Percentiles rank a stretch among this genome's conserved stretches.
phyloP scores from a whole-genome alignment of 2,797 vertebrate species.

The Hypotaenidia philippensis region DNA sequence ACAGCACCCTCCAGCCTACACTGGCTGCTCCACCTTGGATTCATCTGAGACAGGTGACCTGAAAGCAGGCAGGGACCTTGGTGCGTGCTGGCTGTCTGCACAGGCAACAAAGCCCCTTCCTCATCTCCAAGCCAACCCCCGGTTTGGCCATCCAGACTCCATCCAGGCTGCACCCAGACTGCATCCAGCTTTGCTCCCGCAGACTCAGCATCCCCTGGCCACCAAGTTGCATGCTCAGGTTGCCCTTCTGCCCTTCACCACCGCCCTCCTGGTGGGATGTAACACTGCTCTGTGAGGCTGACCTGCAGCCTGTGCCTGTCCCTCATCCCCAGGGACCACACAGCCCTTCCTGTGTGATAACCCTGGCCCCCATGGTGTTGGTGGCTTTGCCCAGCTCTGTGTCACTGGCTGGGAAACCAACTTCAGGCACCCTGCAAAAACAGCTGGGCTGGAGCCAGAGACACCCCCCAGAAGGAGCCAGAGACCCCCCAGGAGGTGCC shows the following conservation, averaged over 20 bases:
- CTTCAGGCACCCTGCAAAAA: not conserved
- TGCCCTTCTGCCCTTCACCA: not conserved
- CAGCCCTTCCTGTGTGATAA: accelerated
- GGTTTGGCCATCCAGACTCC: not conserved
- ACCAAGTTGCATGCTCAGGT: accelerated
- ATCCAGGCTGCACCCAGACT: accelerated
- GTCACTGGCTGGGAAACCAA: not conserved
- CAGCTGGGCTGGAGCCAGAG: not conserved
- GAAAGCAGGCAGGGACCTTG: not conserved
- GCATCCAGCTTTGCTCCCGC: accelerated
- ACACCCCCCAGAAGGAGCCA: not conserved
- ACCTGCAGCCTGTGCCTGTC: not conserved
- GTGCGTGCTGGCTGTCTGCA: accelerated
- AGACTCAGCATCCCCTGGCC: not conserved
- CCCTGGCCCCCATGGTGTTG: accelerated
- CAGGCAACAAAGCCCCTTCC: not conserved
- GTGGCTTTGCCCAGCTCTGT: not conserved
- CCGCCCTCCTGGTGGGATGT: not conserved
- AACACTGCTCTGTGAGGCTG: accelerated
- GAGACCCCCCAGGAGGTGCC: not conserved
- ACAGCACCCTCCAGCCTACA: accelerated
- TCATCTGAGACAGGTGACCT: not conserved
- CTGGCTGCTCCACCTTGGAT: not conserved
- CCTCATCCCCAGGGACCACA: not conserved
- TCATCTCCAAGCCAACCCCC: accelerated